A percentile compares a stretch with the other conserved stretches of the same genome.
phyloP scores from a whole-genome alignment of 92 coral and sea anemone species.

The Phenganax marumi region DNA sequence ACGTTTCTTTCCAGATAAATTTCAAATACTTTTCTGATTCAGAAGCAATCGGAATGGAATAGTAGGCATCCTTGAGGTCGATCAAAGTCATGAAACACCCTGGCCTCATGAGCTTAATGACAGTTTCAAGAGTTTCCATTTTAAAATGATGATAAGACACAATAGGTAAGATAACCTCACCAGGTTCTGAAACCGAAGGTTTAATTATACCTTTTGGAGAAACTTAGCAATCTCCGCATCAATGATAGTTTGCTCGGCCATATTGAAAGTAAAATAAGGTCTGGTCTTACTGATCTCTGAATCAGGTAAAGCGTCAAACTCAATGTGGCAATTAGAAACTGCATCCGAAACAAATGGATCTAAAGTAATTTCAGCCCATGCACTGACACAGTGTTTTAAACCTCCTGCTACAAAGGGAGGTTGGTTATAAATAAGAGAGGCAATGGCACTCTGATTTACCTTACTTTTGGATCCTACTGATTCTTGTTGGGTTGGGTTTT shows the following conservation, averaged over 20 bases:
- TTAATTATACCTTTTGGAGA: slow-evolving; percentile 48
- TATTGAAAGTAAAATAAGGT: slow-evolving; percentile 17
- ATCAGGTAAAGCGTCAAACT: slow-evolving; percentile 44
- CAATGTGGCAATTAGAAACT: slow-evolving; percentile 53
- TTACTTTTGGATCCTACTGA: slow-evolving; percentile 38
- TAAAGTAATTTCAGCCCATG: slow-evolving; percentile 47
- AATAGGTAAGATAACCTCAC: too few relatives aligned
- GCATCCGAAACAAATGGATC: slow-evolving; percentile 58
- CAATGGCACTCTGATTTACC: slow-evolving; percentile 26
- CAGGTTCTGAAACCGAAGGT: too few relatives aligned
- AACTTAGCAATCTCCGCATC: slow-evolving; percentile 49
- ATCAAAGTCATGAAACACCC: too few relatives aligned
- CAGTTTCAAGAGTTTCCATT: too few relatives aligned
- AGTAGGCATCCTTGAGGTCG: too few relatives aligned
- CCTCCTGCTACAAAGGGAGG: slow-evolving; percentile 47
- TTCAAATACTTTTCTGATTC: slow-evolving; percentile 47
- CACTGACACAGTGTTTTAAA: slow-evolving; percentile 45
- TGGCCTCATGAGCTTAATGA: too few relatives aligned
- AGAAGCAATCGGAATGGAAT: slow-evolving; percentile 58
- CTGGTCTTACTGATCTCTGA: background rate
- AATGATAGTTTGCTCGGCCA: slow-evolving; percentile 47
- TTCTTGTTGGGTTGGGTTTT: slow-evolving; percentile 22
- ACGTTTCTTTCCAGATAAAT: slow-evolving; percentile 54
- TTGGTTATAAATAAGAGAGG: slow-evolving; percentile 44
- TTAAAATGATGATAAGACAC: too few relatives aligned